Base-by-base conservation (phyloP, 2,113 vertebrate genomes). In the Climacteris rufus region DNA sequence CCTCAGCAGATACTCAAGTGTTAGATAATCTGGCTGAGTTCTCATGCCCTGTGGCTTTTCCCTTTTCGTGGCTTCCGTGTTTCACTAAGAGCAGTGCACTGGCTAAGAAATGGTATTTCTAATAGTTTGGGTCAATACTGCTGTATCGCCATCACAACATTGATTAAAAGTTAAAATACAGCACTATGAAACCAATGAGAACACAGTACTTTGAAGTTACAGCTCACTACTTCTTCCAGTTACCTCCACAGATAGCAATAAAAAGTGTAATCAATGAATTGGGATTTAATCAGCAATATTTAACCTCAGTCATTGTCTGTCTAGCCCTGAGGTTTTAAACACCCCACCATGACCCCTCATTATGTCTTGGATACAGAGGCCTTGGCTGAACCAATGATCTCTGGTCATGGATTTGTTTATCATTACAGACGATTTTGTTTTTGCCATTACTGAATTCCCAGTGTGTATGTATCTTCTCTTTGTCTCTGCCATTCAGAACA, bases 261-360 rank as follows among this genome's bases (percentile, higher is more conserved):
- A 88, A 83, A 95, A 77, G 53, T 70, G 31, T 35, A 82, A 86
- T 88, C 90, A 82, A 88, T 94, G 79, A 89, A 87, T 21, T 87
- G 83, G 59, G 74, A 91, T 92, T 96, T 95, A 61, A 95, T 94
- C 90, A 92, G 39, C 40, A 84, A 47, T 63, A 45, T 61, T 91
- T 93, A 91, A 93, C 91, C 42, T 66, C 81, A 79, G 71, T 37
- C 68, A 70, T 14, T 2, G 0, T 61, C 52, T 64, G 56, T 21
- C 78, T 27, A 69, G 54, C 1, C 4, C 72, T 54, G 40, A 64
- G 59, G 40, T 89, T 52, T 71, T 71, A 50, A 56, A 89, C 66
- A 61, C 56, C 42, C 33, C 7, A 5, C 45, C 0, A 0, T 77
- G 83, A 66, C 60, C 49, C 44, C 35, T 52, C 27, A 12, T 85